A percentile compares a stretch with the other conserved stretches of the same genome.
Conservation (phyloP, 2,797 vertebrate species). For the Enteromius radiatus region DNA sequence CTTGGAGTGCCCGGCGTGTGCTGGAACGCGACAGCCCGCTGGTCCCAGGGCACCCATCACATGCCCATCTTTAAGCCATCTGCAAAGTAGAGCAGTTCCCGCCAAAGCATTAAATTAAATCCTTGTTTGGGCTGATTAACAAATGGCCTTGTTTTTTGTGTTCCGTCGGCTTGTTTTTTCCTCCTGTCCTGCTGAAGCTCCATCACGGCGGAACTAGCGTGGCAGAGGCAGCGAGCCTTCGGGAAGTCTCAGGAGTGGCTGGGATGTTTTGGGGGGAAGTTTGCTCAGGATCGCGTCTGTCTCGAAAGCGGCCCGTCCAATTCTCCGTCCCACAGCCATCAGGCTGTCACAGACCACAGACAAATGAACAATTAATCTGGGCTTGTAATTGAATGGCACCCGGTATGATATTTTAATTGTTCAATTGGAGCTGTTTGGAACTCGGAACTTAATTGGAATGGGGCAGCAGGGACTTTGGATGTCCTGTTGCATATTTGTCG, state of each 20-base stretch:
- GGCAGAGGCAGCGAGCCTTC: slow-evolving; percentile 49
- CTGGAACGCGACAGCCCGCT: slow-evolving; percentile 74
- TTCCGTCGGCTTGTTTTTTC: slow-evolving; percentile 64
- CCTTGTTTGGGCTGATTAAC: slow-evolving; percentile 86
- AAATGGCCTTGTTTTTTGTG: slow-evolving; percentile 83
- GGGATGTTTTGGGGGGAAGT: slow-evolving; percentile 55
- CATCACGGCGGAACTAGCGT: slow-evolving; percentile 46
- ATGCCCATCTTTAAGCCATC: slow-evolving; percentile 83
- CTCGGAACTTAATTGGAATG: slow-evolving; percentile 75
- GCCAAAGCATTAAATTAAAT: slow-evolving; percentile 87
- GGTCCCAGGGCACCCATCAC: slow-evolving; percentile 78
- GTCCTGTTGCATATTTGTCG: slow-evolving; percentile 47
- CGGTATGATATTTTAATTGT: slow-evolving; percentile 80
- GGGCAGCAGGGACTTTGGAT: slow-evolving; percentile 48
- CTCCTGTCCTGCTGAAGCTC: slow-evolving; percentile 56
- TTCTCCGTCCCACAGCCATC: slow-evolving; percentile 60
- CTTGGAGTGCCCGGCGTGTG: slow-evolving; percentile 71
- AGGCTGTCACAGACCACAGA: slow-evolving; percentile 67
- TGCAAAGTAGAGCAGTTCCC: slow-evolving; percentile 79
- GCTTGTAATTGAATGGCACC: slow-evolving; percentile 80
- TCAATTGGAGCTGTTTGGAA: slow-evolving; percentile 82
- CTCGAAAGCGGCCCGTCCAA: slow-evolving; percentile 62
- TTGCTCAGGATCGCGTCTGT: slow-evolving; percentile 63
- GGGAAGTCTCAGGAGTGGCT: slow-evolving; percentile 56
- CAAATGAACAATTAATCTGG: slow-evolving; percentile 81